A percentile compares a stretch with the other conserved stretches of the same genome.
Evolutionary conservation across 2,888 invertebrate species (phyloP).

Genomic region (Eupithecia subumbrata): DNA sequence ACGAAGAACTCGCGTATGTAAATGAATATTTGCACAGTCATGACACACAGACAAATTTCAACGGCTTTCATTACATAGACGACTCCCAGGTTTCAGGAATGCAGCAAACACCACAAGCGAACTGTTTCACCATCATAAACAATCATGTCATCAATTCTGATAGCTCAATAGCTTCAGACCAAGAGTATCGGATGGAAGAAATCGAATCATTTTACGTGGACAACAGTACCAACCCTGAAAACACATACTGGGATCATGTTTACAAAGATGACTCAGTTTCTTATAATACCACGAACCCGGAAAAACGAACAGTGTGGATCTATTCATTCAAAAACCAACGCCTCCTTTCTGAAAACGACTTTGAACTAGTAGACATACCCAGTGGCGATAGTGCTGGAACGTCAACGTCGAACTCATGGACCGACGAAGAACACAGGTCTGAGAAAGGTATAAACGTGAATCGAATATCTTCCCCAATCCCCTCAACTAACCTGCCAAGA

Average conservation of each 20-base stretch:
- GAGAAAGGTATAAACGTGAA: constrained; percentile 38
- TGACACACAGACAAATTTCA: constrained; percentile 32
- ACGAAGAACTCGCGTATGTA: constrained; percentile 33
- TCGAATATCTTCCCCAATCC: constrained; percentile 64
- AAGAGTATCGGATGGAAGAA: constrained; percentile 47
- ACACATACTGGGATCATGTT: constrained; percentile 44
- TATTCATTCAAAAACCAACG: constrained; percentile 71
- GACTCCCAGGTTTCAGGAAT: constrained; percentile 37
- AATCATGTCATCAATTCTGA: constrained; percentile 56
- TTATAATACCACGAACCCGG: constrained; percentile 49
- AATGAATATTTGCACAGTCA: constrained; percentile 29
- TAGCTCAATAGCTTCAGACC: constrained; percentile 54
- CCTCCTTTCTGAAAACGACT: constrained; percentile 57
- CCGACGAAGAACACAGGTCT: constrained; percentile 48
- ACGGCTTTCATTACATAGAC: constrained; percentile 33
- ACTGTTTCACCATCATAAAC: constrained; percentile 63
- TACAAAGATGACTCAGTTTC: constrained; percentile 50
- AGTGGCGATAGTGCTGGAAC: constrained; percentile 51
- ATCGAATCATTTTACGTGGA: constrained; percentile 39
- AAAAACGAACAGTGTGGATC: constrained; percentile 67
- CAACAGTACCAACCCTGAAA: constrained; percentile 35
- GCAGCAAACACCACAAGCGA: constrained; percentile 51
- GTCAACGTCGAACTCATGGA: constrained; percentile 47
- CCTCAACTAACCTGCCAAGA: constrained; percentile 60
- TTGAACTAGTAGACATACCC: constrained; percentile 53